Conservation (phyloP, 2,797 vertebrate genomes). For the Tokudaia tokunoshimensis region DNA sequence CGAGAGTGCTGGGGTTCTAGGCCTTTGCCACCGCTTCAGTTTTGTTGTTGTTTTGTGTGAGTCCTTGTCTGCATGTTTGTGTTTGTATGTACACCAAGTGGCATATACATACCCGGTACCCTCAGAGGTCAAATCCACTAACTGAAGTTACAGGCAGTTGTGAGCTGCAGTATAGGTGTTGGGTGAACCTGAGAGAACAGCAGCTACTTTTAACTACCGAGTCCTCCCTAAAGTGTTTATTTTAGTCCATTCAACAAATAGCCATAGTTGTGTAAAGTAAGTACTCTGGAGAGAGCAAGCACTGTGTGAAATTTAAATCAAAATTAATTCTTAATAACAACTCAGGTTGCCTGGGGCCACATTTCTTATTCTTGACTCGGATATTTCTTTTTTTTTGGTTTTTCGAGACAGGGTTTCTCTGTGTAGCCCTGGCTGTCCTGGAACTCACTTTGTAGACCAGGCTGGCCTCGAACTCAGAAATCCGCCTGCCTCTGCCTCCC, state of each 20-base stretch:
- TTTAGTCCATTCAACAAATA: conserved; percentile 25
- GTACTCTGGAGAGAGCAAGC: not conserved
- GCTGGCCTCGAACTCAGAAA: too few species aligned
- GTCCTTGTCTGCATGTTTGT: not conserved
- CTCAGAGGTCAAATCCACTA: not conserved
- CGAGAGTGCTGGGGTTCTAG: not conserved
- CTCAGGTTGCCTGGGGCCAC: not conserved
- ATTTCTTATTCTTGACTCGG: not conserved
- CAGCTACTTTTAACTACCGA: not conserved
- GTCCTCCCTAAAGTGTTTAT: not conserved
- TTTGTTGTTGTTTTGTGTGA: not conserved
- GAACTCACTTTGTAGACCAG: too few species aligned
- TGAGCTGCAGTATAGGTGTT: not conserved
- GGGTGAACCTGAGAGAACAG: not conserved
- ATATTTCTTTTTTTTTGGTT: too few species aligned
- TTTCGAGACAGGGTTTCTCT: too few species aligned
- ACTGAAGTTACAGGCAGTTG: not conserved
- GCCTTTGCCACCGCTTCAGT: not conserved
- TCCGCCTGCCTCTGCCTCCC: too few species aligned
- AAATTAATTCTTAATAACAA: not conserved
- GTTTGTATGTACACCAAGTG: not conserved
- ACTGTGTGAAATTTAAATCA: not conserved
- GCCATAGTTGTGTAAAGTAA: not conserved
- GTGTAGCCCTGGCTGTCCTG: too few species aligned
- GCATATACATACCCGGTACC: not conserved